phyloP scores from a whole-genome alignment of 2,888 invertebrate species.

The Apodemia duryi region DNA sequence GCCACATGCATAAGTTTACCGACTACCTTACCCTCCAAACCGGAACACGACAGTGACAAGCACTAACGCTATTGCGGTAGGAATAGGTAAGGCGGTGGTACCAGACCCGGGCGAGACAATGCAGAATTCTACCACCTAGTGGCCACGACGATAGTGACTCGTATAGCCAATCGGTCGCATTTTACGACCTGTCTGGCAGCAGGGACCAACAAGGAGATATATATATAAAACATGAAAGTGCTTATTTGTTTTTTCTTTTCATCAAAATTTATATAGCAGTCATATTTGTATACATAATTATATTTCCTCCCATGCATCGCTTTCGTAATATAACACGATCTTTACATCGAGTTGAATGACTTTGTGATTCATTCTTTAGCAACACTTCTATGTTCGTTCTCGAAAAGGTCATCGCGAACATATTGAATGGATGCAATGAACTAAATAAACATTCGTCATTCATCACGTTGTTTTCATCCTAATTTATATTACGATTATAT shows the following conservation, averaged over 20 bases:
- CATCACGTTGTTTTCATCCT: constrained; percentile 3
- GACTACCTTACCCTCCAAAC: no score
- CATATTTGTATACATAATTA: not conserved
- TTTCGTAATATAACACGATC: constrained; percentile 16
- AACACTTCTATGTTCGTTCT: constrained; percentile 50
- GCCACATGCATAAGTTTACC: no score
- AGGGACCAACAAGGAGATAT: no score
- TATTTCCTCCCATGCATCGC: not conserved
- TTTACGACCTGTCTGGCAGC: no score
- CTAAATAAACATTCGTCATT: constrained; percentile 15
- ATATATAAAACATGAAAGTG: not conserved
- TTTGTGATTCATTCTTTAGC: constrained; percentile 60
- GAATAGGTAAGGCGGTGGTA: no score
- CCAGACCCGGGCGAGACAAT: no score
- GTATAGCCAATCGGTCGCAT: no score
- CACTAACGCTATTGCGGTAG: no score
- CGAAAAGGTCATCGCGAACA: constrained; percentile 54
- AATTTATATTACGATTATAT: not conserved
- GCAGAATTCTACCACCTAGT: no score
- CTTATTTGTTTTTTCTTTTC: not conserved
- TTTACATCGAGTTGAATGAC: constrained; percentile 56
- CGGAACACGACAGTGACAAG: no score
- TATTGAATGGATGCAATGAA: constrained; percentile 24
- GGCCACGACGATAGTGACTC: no score
- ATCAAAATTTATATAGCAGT: not conserved